phyloP scores from a whole-genome alignment of 2,797 vertebrate species.

The Sternarchorhynchus goeldii region DNA sequence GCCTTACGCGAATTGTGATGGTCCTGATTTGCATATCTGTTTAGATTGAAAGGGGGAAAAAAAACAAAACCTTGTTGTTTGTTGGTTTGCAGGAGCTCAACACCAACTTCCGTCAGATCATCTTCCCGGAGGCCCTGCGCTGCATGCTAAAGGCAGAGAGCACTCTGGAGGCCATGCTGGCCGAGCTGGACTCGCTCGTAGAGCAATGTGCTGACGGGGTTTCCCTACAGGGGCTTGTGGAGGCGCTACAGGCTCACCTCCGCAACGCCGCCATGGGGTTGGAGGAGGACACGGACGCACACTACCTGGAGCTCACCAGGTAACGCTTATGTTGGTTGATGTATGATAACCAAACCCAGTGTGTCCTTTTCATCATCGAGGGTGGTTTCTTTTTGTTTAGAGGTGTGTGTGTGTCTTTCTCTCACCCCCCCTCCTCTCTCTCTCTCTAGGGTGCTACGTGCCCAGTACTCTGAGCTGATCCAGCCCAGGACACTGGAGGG shows the following conservation, averaged over 20 bases:
- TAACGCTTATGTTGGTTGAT: background rate
- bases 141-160: slow-evolving; percentile 94
- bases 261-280: slow-evolving; percentile 83
- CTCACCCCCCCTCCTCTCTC: too few species aligned
- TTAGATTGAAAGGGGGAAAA: too few species aligned
- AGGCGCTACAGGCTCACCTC: slow-evolving; percentile 86
- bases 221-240: slow-evolving; percentile 84
- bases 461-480: slow-evolving; percentile 96
- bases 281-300: slow-evolving; percentile 85
- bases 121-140: slow-evolving; percentile 95
- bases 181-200: slow-evolving; percentile 89
- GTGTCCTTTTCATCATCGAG: too few species aligned
- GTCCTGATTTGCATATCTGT: background rate
- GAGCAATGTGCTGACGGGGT: slow-evolving; percentile 93
- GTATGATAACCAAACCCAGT: too few species aligned
- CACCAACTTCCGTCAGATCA: slow-evolving; percentile 98
- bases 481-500: slow-evolving; percentile 87
- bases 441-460: slow-evolving; percentile 83
- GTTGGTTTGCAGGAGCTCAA: slow-evolving; percentile 88
- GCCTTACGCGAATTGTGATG: background rate
- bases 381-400: too few species aligned
- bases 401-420: background rate
- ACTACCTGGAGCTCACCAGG: slow-evolving; percentile 93
- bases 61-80: background rate
- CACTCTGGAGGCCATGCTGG: slow-evolving; percentile 92